Conservation (phyloP, 2,888 invertebrate species). For the Caenorhabditis panamensis region DNA sequence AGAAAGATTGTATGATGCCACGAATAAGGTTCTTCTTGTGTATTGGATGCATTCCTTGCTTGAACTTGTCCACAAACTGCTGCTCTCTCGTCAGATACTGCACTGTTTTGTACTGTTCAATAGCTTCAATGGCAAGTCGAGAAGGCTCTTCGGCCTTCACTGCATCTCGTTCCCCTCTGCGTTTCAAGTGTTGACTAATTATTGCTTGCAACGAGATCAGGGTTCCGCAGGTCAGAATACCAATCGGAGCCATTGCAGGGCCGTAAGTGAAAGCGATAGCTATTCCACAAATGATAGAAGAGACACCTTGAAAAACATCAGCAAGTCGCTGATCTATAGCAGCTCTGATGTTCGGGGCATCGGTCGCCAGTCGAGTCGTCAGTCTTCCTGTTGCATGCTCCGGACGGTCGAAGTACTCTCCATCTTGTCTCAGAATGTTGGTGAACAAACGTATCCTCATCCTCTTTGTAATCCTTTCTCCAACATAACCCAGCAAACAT, state of each 20-base stretch:
- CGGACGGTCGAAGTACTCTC: slow-evolving; percentile 82
- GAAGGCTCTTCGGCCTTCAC: slow-evolving; percentile 69
- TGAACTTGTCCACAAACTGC: slow-evolving; percentile 48
- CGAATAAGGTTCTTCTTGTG: slow-evolving; percentile 60
- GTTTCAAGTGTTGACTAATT: slow-evolving; percentile 68
- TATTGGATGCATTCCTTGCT: slow-evolving; percentile 57
- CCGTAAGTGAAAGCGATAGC: slow-evolving; percentile 82
- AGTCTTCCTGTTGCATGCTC: slow-evolving; percentile 81
- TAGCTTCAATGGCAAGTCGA: slow-evolving; percentile 81
- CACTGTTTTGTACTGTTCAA: slow-evolving; percentile 82
- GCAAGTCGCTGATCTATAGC: slow-evolving; percentile 82
- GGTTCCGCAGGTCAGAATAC: slow-evolving; percentile 72
- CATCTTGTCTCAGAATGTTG: slow-evolving; percentile 81
- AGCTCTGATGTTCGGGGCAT: slow-evolving; percentile 82
- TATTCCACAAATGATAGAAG: slow-evolving; percentile 72
- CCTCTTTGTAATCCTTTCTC: slow-evolving; percentile 66
- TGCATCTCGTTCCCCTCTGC: slow-evolving; percentile 68
- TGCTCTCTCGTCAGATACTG: slow-evolving; percentile 81
- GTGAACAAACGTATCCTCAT: slow-evolving; percentile 81
- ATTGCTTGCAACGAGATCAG: slow-evolving; percentile 80
- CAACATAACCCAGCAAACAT: slow-evolving; percentile 61
- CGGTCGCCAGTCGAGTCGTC: slow-evolving; percentile 82
- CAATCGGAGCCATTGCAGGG: slow-evolving; percentile 82
- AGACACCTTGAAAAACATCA: slow-evolving; percentile 81
- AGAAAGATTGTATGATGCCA: slow-evolving; percentile 66